Evolutionary conservation across 2,113 vertebrate genomes (phyloP), one percentile per base, ranked within the genome.

Genomic region (Vicugna pacos): DNA sequence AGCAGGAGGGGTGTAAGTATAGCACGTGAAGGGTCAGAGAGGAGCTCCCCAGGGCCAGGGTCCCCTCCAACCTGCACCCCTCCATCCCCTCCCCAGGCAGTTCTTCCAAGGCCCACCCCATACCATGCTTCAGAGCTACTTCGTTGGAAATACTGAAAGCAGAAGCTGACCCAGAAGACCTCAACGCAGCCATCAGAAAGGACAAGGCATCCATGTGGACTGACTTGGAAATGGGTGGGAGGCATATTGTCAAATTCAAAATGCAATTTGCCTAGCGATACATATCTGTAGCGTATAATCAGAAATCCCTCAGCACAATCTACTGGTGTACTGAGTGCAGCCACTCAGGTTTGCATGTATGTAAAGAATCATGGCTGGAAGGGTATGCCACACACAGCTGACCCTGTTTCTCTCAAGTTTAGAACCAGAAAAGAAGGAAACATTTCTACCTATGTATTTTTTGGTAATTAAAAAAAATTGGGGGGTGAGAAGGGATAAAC

Each of bases 311-410:
- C 70, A 13, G 73, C 22, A 6, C 19, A 0, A 8, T 16, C 52
- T 56, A 0, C 3, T 8, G 20, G 8, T 4, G 2, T 0, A 14
- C 12, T 0, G 5, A 8, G 24, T 2, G 65, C 8, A 2, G 0
- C 0, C 5, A 2, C 1, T 1, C 15, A 8, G 28, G 17, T 62
- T 12, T 24, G 14, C 38, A 14, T 1, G 6, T 6, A 2, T 11
- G 54, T 64, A 24, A 38, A 38, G 56, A 35, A 16, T 38, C 3
- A 0, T 0, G 2, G 35, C 83, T 64, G 32, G 54, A 83, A 88
- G 56, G 50, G 15, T 12, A 14, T 8, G 4, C 14, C 16, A 4
- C 76, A 26, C 17, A 38, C 24, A 0, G 26, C 7, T 48, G 6
- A 16, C 38, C 1, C 19, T 4, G 14, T 56, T 62, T 90, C 72